These are phyloP conservation scores for Macrosiphum euphorbiae DNA, from an alignment of 2,888 invertebrate genomes.

Conservation along the genomic window DNA sequence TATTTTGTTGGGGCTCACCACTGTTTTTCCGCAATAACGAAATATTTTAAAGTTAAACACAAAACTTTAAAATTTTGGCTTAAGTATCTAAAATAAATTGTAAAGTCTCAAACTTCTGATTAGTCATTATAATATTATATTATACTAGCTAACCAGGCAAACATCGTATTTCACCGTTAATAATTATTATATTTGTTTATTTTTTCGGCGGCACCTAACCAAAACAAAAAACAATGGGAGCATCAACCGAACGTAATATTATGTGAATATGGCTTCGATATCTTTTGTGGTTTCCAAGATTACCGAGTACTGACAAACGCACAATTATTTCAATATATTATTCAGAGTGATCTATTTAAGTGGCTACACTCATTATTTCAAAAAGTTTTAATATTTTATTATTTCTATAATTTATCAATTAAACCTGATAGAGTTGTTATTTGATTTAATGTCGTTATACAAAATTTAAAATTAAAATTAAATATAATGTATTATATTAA, in stretches of 20 bases:
- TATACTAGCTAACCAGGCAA: background rate
- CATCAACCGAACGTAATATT: background rate
- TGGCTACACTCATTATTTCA: background rate
- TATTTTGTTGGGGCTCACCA: background rate
- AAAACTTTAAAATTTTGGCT: no score
- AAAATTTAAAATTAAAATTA: background rate
- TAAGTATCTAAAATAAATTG: background rate
- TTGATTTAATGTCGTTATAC: background rate
- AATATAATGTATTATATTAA: background rate
- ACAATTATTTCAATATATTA: background rate
- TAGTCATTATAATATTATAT: background rate
- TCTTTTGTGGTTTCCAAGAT: background rate
- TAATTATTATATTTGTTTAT: background rate
- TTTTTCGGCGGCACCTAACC: no score
- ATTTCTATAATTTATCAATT: no score
- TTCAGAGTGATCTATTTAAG: background rate
- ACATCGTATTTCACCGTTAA: background rate
- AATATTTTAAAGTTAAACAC: background rate
- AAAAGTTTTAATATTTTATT: background rate
- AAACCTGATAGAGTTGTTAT: background rate
- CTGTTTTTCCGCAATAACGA: background rate
- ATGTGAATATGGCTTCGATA: background rate
- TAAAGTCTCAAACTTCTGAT: background rate
- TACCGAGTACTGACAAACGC: background rate
- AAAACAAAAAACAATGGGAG: background rate